Conservation (phyloP, 2,888 invertebrate genomes). For the Noctua janthina region DNA sequence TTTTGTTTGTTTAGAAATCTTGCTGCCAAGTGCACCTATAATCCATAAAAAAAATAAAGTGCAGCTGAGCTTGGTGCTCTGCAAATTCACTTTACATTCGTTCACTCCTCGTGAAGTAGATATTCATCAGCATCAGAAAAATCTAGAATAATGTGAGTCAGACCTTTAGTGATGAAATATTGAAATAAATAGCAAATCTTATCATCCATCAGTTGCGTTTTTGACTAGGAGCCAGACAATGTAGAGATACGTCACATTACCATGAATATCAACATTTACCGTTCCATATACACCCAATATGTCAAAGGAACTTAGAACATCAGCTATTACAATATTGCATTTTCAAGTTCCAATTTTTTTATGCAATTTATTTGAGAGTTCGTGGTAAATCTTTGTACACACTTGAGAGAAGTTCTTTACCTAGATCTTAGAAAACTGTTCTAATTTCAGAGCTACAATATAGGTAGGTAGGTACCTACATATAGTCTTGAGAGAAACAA, state of each 20-base stretch:
- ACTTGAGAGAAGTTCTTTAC: conserved; percentile 18
- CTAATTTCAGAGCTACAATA: not conserved
- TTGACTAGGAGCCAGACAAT: conserved; percentile 48
- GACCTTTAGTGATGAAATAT: not conserved
- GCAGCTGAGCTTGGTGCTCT: too few species aligned
- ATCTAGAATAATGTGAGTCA: conserved; percentile 7
- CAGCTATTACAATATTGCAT: not conserved
- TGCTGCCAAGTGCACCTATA: not conserved
- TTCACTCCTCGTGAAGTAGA: not conserved
- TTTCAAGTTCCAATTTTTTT: not conserved
- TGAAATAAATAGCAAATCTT: conserved; percentile 1
- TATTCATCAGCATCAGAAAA: conserved; percentile 16
- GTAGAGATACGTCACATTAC: conserved; percentile 10
- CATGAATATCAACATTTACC: conserved; percentile 17
- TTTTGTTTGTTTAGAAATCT: not conserved
- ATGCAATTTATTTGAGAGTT: not conserved
- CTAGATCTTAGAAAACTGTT: not conserved
- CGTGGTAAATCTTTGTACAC: not conserved
- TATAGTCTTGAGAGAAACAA: conserved; percentile 10
- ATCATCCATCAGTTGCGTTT: conserved; percentile 24
- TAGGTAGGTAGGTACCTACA: too few species aligned
- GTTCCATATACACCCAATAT: not conserved
- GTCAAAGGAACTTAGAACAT: conserved; percentile 4
- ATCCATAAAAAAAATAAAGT: not conserved
- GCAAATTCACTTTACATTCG: not conserved